phyloP scores from a whole-genome alignment of 2,113 vertebrate species.

The Illadopsis cleaveri region DNA sequence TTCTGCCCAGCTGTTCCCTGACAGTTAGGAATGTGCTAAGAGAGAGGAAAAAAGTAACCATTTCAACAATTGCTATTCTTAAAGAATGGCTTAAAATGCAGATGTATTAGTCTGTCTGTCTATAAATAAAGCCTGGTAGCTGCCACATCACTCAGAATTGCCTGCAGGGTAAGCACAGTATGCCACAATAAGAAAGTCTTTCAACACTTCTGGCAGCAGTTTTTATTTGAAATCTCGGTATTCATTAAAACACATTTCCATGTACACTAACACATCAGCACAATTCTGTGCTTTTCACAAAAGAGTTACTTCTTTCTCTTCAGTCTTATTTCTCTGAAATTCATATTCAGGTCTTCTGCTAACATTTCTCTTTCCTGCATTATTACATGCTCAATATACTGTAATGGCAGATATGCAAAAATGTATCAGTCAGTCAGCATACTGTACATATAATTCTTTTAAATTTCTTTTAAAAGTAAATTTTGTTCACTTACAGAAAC shows the following conservation, averaged over 20 bases:
- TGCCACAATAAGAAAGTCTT: background rate
- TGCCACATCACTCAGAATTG: background rate
- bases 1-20: background rate
- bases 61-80: background rate
- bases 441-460: background rate
- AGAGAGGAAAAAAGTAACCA: background rate
- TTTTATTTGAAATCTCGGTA: background rate
- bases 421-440: background rate
- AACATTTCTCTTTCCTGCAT: background rate
- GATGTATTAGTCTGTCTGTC: background rate
- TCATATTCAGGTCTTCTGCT: background rate
- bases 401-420: background rate
- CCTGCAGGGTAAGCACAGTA: background rate
- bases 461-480: slow-evolving; percentile 20
- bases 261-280: accelerated
- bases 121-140: background rate
- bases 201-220: background rate
- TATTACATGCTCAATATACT: background rate
- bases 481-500: slow-evolving; percentile 7
- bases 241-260: background rate
- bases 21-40: too few species aligned
- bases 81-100: background rate
- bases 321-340: background rate
- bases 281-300: background rate
- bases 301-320: background rate